Conservation (phyloP, 2,888 invertebrate genomes). For the Spilosoma lubricipeda region DNA sequence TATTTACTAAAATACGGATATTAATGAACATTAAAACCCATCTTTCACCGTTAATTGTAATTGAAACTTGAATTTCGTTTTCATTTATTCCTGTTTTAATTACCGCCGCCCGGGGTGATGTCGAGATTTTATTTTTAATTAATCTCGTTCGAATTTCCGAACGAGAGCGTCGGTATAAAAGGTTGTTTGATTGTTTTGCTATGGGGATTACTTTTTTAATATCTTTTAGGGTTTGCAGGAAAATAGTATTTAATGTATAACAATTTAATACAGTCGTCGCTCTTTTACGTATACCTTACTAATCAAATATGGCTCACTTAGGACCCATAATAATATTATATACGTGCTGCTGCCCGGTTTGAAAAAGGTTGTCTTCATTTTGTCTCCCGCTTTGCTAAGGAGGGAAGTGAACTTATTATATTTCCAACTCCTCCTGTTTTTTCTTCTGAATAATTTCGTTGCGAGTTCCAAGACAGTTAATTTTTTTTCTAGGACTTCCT, state of each 20-base stretch:
- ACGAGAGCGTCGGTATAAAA: conserved; percentile 51
- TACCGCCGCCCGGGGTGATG: conserved; percentile 59
- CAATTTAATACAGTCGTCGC: not conserved
- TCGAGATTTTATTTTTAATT: conserved; percentile 75
- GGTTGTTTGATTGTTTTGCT: conserved; percentile 58
- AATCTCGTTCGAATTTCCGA: conserved; percentile 61
- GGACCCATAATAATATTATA: too few species aligned
- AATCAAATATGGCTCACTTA: too few species aligned
- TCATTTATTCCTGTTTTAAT: conserved; percentile 73
- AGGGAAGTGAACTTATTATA: too few species aligned
- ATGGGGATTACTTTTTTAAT: conserved; percentile 25
- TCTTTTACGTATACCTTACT: not conserved
- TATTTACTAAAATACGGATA: conserved; percentile 55
- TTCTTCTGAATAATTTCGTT: too few species aligned
- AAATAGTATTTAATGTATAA: not conserved
- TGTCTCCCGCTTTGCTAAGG: too few species aligned
- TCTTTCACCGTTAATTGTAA: conserved; percentile 58
- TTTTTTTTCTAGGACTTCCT: too few species aligned
- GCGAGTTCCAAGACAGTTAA: too few species aligned
- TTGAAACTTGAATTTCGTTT: conserved; percentile 66
- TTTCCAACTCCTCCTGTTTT: too few species aligned
- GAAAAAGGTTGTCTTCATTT: too few species aligned
- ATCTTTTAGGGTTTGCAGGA: not conserved
- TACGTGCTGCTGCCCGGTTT: too few species aligned
- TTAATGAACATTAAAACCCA: conserved; percentile 52